Conservation (phyloP, 2,888 invertebrate genomes). For the Alviniconcha strummeri region DNA sequence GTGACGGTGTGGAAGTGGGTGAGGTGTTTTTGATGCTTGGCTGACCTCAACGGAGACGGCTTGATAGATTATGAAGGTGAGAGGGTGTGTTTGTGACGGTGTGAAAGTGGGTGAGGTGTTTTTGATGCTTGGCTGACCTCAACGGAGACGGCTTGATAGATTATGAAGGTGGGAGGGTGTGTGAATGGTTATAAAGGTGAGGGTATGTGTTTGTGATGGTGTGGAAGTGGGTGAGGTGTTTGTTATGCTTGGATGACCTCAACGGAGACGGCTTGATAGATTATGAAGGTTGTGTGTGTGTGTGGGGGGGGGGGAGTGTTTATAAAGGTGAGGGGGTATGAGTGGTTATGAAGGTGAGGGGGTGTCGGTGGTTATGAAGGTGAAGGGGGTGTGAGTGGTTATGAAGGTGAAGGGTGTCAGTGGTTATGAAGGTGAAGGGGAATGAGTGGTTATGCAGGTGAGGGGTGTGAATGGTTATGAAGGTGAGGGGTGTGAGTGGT, state of each 20-base stretch:
- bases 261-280: constrained; percentile 72
- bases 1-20: neutral
- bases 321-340: too few species aligned
- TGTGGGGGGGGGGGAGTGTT: constrained; percentile 31
- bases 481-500: constrained; percentile 33
- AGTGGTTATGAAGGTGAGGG: neutral
- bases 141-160: constrained; percentile 46
- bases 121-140: constrained; percentile 23
- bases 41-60: constrained; percentile 70
- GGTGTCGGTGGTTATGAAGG: constrained; percentile 42
- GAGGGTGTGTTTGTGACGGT: neutral
- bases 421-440: too few species aligned
- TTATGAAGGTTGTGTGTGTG: neutral
- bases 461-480: neutral
- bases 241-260: constrained; percentile 60
- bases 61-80: constrained; percentile 63
- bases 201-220: neutral
- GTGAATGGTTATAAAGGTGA: neutral
- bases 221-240: neutral
- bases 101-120: too few species aligned
- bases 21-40: constrained; percentile 55
- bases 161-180: neutral
- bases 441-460: too few species aligned
- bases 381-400: neutral
- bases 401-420: neutral